Conservation (phyloP, 2,888 invertebrate genomes). For the Actias luna region DNA sequence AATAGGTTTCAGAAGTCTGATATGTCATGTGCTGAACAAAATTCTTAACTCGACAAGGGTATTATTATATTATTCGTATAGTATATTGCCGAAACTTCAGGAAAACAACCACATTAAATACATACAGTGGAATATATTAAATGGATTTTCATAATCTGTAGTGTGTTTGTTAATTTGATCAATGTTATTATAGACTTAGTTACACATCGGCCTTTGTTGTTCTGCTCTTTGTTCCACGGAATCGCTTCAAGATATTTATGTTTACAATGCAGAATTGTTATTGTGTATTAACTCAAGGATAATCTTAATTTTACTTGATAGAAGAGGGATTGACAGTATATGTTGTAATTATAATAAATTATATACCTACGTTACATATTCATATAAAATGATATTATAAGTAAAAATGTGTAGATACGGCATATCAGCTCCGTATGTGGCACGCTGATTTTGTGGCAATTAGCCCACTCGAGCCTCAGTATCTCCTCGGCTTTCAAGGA, state of each 20-base stretch:
- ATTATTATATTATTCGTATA: not conserved
- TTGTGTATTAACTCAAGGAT: not conserved
- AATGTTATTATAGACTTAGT: not conserved
- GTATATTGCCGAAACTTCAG: not conserved
- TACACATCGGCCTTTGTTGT: not conserved
- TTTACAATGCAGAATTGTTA: not conserved
- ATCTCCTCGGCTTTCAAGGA: too few species aligned
- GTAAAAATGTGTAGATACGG: too few species aligned
- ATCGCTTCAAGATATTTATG: not conserved
- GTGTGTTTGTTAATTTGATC: not conserved
- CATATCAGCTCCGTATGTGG: too few species aligned
- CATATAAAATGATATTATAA: too few species aligned
- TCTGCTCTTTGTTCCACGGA: constrained; percentile 1
- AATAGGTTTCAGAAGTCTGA: not conserved
- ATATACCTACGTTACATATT: too few species aligned
- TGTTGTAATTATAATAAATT: not conserved
- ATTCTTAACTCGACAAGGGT: not conserved
- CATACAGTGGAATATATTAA: not conserved
- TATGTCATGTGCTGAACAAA: not conserved
- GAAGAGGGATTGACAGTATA: not conserved
- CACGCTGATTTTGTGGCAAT: too few species aligned
- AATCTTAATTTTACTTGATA: not conserved
- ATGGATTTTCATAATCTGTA: not conserved
- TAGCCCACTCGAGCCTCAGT: too few species aligned
- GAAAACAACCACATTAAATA: not conserved